A percentile compares a stretch with the other conserved stretches of the same genome.
phyloP scores from a whole-genome alignment of 2,797 vertebrate genomes.

The Myripristis murdjan region DNA sequence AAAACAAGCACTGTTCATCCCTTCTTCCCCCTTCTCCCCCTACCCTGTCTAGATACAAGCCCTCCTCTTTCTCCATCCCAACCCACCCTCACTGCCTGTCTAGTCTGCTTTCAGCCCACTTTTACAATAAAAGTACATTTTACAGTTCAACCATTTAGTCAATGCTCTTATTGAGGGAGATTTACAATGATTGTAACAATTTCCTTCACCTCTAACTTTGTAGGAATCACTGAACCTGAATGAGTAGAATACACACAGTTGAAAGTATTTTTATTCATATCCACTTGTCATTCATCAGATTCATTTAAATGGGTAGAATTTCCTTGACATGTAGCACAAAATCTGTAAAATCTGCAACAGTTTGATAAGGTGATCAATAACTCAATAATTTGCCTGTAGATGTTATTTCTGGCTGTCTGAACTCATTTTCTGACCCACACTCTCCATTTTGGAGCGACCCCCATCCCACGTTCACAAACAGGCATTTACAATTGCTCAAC shows the following conservation, averaged over 20 bases:
- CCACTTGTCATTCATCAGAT: neutral
- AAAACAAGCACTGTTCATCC: slow-evolving; percentile 81
- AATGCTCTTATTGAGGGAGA: neutral
- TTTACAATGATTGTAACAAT: neutral
- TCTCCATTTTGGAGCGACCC: too few species aligned
- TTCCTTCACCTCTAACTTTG: too few species aligned
- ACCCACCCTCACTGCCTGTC: slow-evolving; percentile 6
- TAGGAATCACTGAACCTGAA: neutral
- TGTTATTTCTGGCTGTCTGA: neutral
- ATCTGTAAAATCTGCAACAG: too few species aligned
- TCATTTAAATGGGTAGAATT: neutral
- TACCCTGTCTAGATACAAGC: slow-evolving; percentile 43
- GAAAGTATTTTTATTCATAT: neutral
- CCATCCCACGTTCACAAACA: too few species aligned
- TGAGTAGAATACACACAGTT: neutral
- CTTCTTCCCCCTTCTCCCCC: slow-evolving; percentile 44
- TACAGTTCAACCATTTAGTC: neutral
- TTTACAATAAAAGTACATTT: slow-evolving; percentile 11
- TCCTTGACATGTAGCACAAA: too few species aligned
- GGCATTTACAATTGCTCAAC: too few species aligned
- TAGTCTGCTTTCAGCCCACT: slow-evolving; percentile 11
- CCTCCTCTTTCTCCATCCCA: slow-evolving; percentile 35
- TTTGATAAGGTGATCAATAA: too few species aligned
- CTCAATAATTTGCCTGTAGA: neutral
- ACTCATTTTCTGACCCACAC: too few species aligned